Conservation (phyloP, 1,140 invertebrate species). For the Steinernema khuongi region DNA sequence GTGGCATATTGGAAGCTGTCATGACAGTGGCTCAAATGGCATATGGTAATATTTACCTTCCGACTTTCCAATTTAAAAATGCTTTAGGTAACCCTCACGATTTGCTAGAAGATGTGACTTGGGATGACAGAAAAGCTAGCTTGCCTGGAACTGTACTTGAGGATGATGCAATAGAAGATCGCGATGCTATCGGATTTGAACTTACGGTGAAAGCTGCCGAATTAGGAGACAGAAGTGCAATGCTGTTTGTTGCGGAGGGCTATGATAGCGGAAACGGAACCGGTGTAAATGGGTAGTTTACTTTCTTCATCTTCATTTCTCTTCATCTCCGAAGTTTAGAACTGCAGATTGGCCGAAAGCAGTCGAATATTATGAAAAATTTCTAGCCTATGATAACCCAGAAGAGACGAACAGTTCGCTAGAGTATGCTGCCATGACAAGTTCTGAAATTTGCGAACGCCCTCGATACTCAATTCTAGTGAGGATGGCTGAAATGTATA, state of each 20-base stretch:
- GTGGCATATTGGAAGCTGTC: slow-evolving; percentile 64
- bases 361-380: slow-evolving; percentile 61
- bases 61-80: not conserved
- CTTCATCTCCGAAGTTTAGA: not conserved
- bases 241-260: slow-evolving; percentile 64
- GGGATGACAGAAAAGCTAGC: slow-evolving; percentile 25
- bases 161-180: slow-evolving; percentile 47
- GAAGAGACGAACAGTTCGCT: not conserved
- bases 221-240: slow-evolving; percentile 62
- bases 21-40: slow-evolving; percentile 62
- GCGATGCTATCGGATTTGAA: slow-evolving; percentile 60
- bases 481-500: slow-evolving; percentile 63
- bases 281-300: slow-evolving; percentile 12
- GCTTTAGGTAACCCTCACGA: slow-evolving; percentile 61
- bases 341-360: slow-evolving; percentile 59
- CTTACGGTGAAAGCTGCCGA: slow-evolving; percentile 63
- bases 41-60: slow-evolving; percentile 39
- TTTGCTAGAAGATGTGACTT: slow-evolving; percentile 60
- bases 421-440: not conserved
- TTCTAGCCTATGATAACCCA: slow-evolving; percentile 40
- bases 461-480: slow-evolving; percentile 62
- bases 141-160: not conserved
- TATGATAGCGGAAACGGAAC: slow-evolving; percentile 61
- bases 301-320: not conserved
- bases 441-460: slow-evolving; percentile 29